Base-by-base conservation (phyloP, 1,140 invertebrate genomes). In the Bemisia tabaci region DNA sequence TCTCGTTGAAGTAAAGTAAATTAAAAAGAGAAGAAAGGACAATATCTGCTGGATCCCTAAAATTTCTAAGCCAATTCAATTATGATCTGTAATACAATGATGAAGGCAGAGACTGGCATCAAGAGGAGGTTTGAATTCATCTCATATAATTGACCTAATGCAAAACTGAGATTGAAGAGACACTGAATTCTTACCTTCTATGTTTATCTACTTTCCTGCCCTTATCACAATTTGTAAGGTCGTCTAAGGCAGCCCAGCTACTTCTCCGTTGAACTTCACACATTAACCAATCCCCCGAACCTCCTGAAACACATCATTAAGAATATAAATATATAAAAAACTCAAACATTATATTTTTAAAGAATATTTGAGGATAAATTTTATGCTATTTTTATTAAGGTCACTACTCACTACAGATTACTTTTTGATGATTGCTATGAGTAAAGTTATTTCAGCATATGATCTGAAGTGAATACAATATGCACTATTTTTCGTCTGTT, bases 211-310 rank as follows among this genome's bases (percentile, higher is more conserved):
- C 70, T 79, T 83, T 76, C 70, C 79, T 65, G 73, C 76, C 77
- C 68, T 75, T 75, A 22, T 77, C 75, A 68, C 75, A 75, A 24
- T 77, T 75, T 58, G 80, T 76, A 2, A 76, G 76, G 60, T 81
- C 80, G 72, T 91, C 89, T 48, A 91, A 79, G 22, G 88, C 88
- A 11, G 89, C 89, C 89, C 90, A 92, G 65, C 89, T 91, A 73
- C 88, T 84, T 70, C 89, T 79, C 22, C 89, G 78, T 79, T 84
- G 71, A 78, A 83, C 71, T 74, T 82, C 77, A 26, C 68, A 60
- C 17, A 62, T 65, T 63, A 69, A 63, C 72, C 69, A 74, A 26
- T 73, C 72, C 1, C 67, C 66, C 22, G 71, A 74, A 1, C 70
- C 69, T 68, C 70, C 71, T 73, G 58, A 22, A 66, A 65, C 33